These are phyloP conservation scores for Sepiola atlantica DNA, from an alignment of 2,888 invertebrate genomes.

Conservation along the genomic window DNA sequence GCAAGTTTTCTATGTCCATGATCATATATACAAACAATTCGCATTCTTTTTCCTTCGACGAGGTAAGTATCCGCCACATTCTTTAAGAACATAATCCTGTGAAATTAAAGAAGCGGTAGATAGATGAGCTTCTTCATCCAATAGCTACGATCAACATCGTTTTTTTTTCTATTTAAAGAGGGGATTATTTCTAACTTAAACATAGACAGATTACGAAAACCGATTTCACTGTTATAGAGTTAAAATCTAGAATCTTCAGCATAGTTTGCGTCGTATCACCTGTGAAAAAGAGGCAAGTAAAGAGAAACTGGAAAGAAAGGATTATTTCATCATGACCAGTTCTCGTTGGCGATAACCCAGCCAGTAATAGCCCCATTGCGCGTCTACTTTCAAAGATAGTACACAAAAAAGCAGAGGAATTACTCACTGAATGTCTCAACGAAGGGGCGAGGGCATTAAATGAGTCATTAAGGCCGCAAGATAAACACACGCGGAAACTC, in stretches of 20 bases:
- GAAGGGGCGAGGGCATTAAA: not conserved
- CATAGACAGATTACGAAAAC: not conserved
- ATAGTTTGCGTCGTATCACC: not conserved
- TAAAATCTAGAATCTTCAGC: not conserved
- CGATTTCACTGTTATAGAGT: not conserved
- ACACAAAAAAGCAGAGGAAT: not conserved
- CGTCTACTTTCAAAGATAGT: not conserved
- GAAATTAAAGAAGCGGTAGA: too few species aligned
- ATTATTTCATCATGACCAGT: not conserved
- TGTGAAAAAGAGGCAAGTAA: not conserved
- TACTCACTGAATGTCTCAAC: not conserved
- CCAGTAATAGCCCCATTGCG: not conserved
- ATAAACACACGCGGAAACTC: constrained; percentile 4
- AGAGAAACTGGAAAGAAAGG: not conserved
- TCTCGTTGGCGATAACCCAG: not conserved
- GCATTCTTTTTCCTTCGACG: too few species aligned
- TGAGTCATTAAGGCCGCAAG: not conserved
- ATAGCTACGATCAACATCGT: too few species aligned
- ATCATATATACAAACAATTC: too few species aligned
- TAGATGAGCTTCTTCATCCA: too few species aligned
- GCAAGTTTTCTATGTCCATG: too few species aligned
- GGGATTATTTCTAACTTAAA: not conserved
- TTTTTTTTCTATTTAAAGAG: too few species aligned
- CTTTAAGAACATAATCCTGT: too few species aligned
- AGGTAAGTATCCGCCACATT: too few species aligned